A percentile compares a stretch with the other conserved stretches of the same genome.
Conservation (phyloP, 92 coral and sea anemone genomes). For the Porites evermanni region DNA sequence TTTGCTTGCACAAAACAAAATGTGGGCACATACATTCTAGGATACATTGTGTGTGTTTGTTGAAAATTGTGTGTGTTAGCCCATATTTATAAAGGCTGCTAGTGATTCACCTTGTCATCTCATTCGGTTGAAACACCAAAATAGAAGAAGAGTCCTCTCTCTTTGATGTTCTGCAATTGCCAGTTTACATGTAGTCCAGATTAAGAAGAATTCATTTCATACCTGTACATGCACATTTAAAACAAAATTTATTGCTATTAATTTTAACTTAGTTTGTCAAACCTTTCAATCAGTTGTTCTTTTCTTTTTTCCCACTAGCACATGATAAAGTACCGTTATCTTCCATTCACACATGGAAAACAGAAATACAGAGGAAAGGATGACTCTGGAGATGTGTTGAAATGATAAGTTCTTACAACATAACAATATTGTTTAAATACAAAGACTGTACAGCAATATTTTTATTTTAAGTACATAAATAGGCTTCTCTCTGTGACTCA, state of each 20-base stretch:
- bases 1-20: too few relatives aligned
- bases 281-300: not conserved
- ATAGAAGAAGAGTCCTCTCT: too few relatives aligned
- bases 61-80: too few relatives aligned
- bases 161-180: too few relatives aligned
- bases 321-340: slow-evolving; percentile 93
- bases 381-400: slow-evolving; percentile 84
- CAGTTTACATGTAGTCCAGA: too few relatives aligned
- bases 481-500: not conserved
- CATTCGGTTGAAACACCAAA: too few relatives aligned
- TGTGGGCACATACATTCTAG: too few relatives aligned
- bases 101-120: too few relatives aligned
- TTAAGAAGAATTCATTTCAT: too few relatives aligned
- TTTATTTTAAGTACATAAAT: slow-evolving; percentile 13
- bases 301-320: slow-evolving; percentile 67
- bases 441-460: slow-evolving; percentile 39
- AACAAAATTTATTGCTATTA: too few relatives aligned
- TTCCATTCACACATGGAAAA: slow-evolving; percentile 96
- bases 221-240: not conserved
- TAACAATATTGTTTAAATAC: slow-evolving; percentile 13
- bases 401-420: slow-evolving; percentile 65
- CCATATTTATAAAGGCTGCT: too few relatives aligned
- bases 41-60: too few relatives aligned
- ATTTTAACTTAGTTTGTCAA: not conserved
- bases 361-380: slow-evolving; percentile 95